phyloP scores from a whole-genome alignment of 1,140 invertebrate genomes.

The Lasioglossum baleicum region DNA sequence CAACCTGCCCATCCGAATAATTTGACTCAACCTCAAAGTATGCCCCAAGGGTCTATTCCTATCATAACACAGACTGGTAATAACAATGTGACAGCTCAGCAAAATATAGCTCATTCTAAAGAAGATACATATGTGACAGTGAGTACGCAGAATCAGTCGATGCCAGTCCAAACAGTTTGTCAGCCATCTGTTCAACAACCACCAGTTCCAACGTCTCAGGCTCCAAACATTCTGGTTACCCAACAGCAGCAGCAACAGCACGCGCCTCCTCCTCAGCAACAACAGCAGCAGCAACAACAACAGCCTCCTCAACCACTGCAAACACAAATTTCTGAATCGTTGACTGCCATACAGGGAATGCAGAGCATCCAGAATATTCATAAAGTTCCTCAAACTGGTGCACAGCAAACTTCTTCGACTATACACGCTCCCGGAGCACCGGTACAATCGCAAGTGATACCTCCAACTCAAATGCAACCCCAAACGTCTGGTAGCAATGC shows the following conservation, averaged over 20 bases:
- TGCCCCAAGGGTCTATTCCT: slow-evolving; percentile 82
- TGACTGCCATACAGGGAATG: slow-evolving; percentile 71
- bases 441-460: slow-evolving; percentile 66
- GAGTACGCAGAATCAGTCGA: slow-evolving; percentile 66
- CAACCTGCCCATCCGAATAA: slow-evolving; percentile 80
- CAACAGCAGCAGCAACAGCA: slow-evolving; percentile 50
- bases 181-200: slow-evolving; percentile 61
- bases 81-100: slow-evolving; percentile 79
- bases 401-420: slow-evolving; percentile 64
- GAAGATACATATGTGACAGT: slow-evolving; percentile 69
- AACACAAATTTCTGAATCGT: slow-evolving; percentile 69
- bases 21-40: slow-evolving; percentile 80
- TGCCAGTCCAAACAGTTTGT: slow-evolving; percentile 69
- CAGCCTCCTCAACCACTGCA: slow-evolving; percentile 55
- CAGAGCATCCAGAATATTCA: slow-evolving; percentile 76
- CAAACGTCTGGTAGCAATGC: slow-evolving; percentile 58
- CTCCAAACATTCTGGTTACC: slow-evolving; percentile 68
- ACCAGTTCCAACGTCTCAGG: slow-evolving; percentile 66
- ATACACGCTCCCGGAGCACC: slow-evolving; percentile 65
- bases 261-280: slow-evolving; percentile 25
- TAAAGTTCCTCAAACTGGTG: slow-evolving; percentile 74
- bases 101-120: slow-evolving; percentile 70
- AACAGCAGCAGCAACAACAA: slow-evolving; percentile 49
- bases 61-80: slow-evolving; percentile 81
- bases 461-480: slow-evolving; percentile 63